phyloP scores from a whole-genome alignment of 2,797 vertebrate species.

The Oreochromis mossambicus region DNA sequence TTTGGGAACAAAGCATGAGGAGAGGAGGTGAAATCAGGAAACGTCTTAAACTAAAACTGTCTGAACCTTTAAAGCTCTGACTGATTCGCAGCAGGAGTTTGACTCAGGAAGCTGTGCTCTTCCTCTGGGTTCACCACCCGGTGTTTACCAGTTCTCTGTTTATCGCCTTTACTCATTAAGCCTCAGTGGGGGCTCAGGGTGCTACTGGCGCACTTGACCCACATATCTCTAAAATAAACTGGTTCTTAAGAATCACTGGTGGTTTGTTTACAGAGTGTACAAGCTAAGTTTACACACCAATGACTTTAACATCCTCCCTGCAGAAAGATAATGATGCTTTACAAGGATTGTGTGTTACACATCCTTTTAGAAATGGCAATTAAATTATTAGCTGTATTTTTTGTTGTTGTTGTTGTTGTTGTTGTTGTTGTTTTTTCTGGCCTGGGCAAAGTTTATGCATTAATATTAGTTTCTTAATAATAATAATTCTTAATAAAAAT shows the following conservation, averaged over 20 bases:
- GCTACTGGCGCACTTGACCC: conserved; percentile 12
- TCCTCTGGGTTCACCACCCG: not conserved
- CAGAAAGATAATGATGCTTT: not conserved
- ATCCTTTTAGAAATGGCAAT: not conserved
- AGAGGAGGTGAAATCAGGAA: not conserved
- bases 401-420: not conserved
- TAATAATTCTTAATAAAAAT: not conserved
- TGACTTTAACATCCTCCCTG: not conserved
- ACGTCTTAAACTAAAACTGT: not conserved
- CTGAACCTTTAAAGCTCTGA: not conserved
- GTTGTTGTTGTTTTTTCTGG: not conserved
- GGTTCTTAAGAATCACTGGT: not conserved
- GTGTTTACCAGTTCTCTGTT: not conserved
- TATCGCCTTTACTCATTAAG: conserved; percentile 28
- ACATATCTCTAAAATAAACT: conserved; percentile 14
- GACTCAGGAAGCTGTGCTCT: conserved; percentile 2
- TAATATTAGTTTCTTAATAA: not conserved
- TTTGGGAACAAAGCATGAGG: not conserved
- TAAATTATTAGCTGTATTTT: not conserved
- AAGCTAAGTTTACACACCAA: not conserved
- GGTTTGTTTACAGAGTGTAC: not conserved
- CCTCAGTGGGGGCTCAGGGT: not conserved
- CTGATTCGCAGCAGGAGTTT: conserved; percentile 10
- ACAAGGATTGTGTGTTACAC: not conserved
- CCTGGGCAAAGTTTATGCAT: not conserved